Conservation (phyloP, 2,797 vertebrate genomes). For the Sphaeramia orbicularis region DNA sequence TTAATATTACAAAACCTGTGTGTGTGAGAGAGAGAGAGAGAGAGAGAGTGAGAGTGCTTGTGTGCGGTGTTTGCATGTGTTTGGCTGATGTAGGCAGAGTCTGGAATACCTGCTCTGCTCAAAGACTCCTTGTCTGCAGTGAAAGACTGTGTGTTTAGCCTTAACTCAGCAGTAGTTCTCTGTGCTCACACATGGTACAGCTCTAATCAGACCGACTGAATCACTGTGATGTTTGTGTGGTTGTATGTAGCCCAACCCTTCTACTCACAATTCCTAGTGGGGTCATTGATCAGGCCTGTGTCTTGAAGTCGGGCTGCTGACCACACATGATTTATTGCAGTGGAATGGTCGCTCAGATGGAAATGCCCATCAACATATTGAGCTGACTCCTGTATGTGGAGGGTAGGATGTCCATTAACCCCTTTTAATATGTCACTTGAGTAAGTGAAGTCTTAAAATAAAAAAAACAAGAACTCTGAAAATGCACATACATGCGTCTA, state of each 20-base stretch:
- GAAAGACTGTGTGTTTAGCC: too few relatives aligned
- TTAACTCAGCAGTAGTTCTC: constrained; percentile 48
- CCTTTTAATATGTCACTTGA: too few relatives aligned
- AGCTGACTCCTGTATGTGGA: neutral
- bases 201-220: constrained; percentile 3
- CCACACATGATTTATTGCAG: constrained; percentile 22
- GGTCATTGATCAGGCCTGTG: constrained; percentile 39
- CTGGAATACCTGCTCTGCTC: constrained; percentile 58
- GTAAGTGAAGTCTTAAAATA: too few relatives aligned
- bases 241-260: constrained; percentile 22
- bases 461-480: too few relatives aligned
- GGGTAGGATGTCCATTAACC: neutral
- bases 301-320: constrained; percentile 43
- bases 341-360: constrained; percentile 20
- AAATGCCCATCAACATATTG: neutral
- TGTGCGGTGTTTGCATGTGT: constrained; percentile 11
- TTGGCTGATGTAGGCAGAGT: constrained; percentile 55
- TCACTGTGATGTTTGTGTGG: constrained; percentile 20
- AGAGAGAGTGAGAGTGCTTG: too few relatives aligned
- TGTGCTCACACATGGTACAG: constrained; percentile 42
- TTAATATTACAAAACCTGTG: constrained; percentile 14
- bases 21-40: too few relatives aligned
- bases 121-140: too few relatives aligned
- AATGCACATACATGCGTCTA: too few relatives aligned
- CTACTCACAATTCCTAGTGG: constrained; percentile 13